phyloP scores from a whole-genome alignment of 2,888 invertebrate genomes.

The Hyalella azteca region DNA sequence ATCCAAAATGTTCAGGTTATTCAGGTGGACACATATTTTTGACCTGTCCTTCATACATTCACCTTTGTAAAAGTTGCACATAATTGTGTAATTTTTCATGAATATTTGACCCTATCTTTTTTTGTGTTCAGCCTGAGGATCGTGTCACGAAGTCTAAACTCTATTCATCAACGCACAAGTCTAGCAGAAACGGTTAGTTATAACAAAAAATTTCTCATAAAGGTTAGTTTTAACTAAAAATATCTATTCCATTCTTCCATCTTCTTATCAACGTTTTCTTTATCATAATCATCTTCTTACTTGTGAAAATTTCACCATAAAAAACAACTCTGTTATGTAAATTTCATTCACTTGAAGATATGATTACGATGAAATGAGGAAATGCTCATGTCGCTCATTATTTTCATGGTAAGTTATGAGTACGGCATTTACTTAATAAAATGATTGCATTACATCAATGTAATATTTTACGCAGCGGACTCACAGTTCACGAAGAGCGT shows the following conservation, averaged over 20 bases:
- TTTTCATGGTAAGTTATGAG: background rate
- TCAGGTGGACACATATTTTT: background rate
- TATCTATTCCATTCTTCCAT: too few relatives aligned
- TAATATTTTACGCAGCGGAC: background rate
- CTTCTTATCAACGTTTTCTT: too few relatives aligned
- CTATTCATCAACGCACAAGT: background rate
- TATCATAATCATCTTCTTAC: background rate
- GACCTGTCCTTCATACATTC: background rate
- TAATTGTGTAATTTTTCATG: background rate
- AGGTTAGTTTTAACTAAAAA: background rate
- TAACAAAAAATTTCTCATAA: background rate
- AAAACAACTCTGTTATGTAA: background rate
- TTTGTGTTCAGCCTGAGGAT: constrained; percentile 24
- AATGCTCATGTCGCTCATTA: background rate
- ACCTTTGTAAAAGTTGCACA: background rate
- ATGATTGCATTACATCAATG: background rate
- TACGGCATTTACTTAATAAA: background rate
- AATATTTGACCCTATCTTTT: background rate
- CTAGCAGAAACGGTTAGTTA: background rate
- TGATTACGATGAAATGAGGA: background rate
- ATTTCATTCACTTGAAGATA: background rate
- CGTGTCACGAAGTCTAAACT: constrained; percentile 22
- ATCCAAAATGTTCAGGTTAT: background rate
- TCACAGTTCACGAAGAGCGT: constrained; percentile 45
- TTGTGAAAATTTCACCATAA: background rate